Evolutionary conservation across 2,888 invertebrate genomes (phyloP).

Genomic region (Archips crataeganus): DNA sequence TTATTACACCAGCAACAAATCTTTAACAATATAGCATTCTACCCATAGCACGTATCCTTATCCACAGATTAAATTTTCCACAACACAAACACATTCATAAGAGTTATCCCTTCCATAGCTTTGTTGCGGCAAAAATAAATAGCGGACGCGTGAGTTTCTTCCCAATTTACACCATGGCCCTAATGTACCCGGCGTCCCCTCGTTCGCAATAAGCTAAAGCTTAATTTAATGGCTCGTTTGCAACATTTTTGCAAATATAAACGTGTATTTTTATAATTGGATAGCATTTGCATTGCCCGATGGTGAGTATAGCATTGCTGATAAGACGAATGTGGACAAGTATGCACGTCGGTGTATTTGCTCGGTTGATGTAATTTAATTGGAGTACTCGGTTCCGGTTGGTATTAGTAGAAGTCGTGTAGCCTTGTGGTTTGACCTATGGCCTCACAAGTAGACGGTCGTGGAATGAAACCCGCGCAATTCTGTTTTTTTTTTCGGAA

Average conservation of each 20-base stretch:
- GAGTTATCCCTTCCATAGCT: constrained; percentile 6
- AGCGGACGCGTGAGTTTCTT: constrained; percentile 26
- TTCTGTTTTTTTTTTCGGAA: too few relatives aligned
- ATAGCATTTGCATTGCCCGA: constrained; percentile 28
- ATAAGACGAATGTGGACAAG: constrained; percentile 1
- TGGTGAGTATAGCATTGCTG: constrained; percentile 26
- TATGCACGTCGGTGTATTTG: neutral
- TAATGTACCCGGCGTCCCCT: constrained; percentile 10
- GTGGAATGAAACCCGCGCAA: too few relatives aligned
- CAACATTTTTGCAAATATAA: constrained; percentile 24
- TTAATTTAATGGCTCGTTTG: constrained; percentile 24
- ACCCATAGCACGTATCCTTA: neutral
- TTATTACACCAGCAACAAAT: too few relatives aligned
- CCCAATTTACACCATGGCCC: constrained; percentile 7
- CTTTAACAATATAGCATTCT: neutral
- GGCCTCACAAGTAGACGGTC: too few relatives aligned
- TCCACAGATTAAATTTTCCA: constrained; percentile 5
- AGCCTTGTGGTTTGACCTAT: too few relatives aligned
- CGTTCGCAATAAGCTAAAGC: constrained; percentile 6
- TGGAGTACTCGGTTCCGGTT: neutral
- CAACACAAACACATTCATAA: constrained; percentile 5
- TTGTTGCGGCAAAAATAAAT: constrained; percentile 20
- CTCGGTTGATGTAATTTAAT: neutral
- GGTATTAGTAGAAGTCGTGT: too few relatives aligned
- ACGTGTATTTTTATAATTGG: constrained; percentile 19